phyloP scores from a whole-genome alignment of 1,140 invertebrate genomes.

The Diabrotica undecimpunctata region DNA sequence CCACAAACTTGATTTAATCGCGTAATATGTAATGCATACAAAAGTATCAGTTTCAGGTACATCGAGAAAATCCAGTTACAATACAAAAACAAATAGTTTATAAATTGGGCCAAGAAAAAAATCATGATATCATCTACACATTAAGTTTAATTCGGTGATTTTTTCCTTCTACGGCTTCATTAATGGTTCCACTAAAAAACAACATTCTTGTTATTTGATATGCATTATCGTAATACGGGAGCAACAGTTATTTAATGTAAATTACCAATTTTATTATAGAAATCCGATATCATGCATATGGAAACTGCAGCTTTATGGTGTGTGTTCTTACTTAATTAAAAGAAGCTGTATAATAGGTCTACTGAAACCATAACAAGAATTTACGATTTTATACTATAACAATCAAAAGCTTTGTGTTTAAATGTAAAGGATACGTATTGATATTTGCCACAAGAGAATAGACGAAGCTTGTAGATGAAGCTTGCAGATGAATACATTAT shows the following conservation, averaged over 20 bases:
- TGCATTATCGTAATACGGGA: neutral
- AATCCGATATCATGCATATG: neutral
- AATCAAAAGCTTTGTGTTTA: too few species aligned
- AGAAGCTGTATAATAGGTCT: neutral
- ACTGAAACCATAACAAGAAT: neutral
- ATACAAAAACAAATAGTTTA: neutral
- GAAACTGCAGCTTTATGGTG: neutral
- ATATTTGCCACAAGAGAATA: too few species aligned
- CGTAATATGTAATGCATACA: neutral
- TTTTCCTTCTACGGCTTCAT: neutral
- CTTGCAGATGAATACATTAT: too few species aligned
- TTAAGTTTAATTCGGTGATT: conserved; percentile 1
- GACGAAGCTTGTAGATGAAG: too few species aligned
- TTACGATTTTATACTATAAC: too few species aligned
- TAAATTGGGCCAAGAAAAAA: neutral
- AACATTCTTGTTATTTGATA: neutral
- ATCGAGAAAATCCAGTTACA: neutral
- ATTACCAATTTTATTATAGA: neutral
- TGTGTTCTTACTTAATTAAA: neutral
- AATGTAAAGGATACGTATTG: too few species aligned
- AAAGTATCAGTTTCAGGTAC: neutral
- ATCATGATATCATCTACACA: neutral
- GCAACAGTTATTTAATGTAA: neutral
- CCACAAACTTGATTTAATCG: too few species aligned
- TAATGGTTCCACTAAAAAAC: neutral